phyloP scores from a whole-genome alignment of 2,113 vertebrate genomes.

The Henicopernis longicauda region DNA sequence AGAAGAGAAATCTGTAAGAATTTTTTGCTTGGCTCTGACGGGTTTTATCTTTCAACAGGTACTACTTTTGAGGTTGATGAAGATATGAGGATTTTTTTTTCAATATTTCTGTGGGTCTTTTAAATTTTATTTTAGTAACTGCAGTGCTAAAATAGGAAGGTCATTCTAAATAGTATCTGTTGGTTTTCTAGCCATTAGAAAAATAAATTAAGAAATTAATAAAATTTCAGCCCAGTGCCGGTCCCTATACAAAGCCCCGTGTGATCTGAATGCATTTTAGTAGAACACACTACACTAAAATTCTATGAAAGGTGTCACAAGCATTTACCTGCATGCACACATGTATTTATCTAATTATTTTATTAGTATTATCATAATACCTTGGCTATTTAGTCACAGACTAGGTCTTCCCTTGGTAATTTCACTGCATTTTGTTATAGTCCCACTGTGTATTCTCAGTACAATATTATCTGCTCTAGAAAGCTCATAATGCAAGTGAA shows the following conservation, averaged over 20 bases:
- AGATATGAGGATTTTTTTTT: neutral
- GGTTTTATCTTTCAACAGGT: neutral
- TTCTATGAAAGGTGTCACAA: neutral
- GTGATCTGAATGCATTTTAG: neutral
- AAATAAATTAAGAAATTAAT: neutral
- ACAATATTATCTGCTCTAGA: neutral
- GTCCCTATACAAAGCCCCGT: neutral
- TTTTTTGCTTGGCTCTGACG: neutral
- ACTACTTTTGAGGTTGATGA: neutral
- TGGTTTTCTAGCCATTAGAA: neutral
- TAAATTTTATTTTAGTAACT: neutral
- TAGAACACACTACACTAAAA: neutral
- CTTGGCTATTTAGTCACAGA: neutral
- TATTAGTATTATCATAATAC: neutral
- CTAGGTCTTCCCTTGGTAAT: neutral
- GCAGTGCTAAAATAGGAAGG: neutral
- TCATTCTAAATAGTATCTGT: neutral
- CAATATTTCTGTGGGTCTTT: neutral
- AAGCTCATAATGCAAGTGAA: neutral
- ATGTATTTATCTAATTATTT: neutral
- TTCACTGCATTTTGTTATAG: neutral
- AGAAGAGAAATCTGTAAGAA: neutral
- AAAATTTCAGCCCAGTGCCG: neutral
- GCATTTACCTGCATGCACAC: neutral
- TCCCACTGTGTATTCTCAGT: neutral